Evolutionary conservation across 2,797 vertebrate genomes (phyloP), one percentile per base, ranked within the genome.

Genomic region (Pseudocheirus occidentalis): DNA sequence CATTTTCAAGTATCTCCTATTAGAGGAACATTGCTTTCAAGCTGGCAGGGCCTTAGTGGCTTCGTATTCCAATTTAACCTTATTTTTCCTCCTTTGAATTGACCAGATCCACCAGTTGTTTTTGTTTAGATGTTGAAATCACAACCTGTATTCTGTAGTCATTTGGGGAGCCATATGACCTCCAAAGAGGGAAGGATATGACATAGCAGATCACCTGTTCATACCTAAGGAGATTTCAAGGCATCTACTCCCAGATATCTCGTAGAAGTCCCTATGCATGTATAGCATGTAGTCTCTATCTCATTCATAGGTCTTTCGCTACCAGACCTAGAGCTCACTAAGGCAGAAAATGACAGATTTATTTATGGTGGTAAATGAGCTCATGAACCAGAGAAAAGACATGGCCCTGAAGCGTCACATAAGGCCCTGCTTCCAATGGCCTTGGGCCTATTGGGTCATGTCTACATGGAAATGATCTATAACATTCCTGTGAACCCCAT

Each of bases 41-140:
- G 94, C 62, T 34, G 34, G 34, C n/a, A 40, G 62, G 62, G 5
- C 29, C 31, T 62, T 62, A 62, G 12, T 4, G 12, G 59, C 4
- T 73, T 16, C 27, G 40, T 73, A n/a, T n/a, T n/a, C 62, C 5
- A 40, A 40, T 73, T 73, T 18, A 40, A 73, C 91, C 89, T 96
- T 31, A 92, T 92, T 94, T 95, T 95, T 91, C 93, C 95, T 58
- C 87, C 89, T 55, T 91, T 54, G 94, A 93, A 90, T 40, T 57
- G 91, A 91, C 40, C 55, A 89, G 55, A 73, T 94, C 95, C 58
- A 91, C 87, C 58, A 87, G 87, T 58, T 94, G 91, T 57, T 90
- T 93, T 73, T 95, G 57, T 62, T 52, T 90, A 87, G 16, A 95
- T 56, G 91, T 34, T 40, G 16, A 73, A 73, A 73, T 73, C 27